Evolutionary conservation across 2,888 invertebrate genomes (phyloP), one percentile per base, ranked within the genome.

Genomic region (Netelia inedita): DNA sequence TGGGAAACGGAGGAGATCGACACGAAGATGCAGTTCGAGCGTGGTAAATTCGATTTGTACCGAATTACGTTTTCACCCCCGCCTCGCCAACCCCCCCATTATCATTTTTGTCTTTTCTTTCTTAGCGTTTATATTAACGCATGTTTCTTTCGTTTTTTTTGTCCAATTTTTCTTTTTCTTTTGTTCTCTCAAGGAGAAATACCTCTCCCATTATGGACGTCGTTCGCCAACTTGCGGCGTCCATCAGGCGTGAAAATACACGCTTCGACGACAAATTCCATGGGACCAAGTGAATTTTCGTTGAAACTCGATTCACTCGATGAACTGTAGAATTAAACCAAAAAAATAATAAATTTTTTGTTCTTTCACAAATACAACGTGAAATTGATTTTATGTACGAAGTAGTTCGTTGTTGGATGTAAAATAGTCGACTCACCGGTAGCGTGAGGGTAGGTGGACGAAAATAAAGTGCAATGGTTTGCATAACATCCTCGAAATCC

Each of bases 31-130:
- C 66, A 46, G 50, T 50, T 71, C 23, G 21, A 75, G 9, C 76
- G 76, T 73, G 82, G 82, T 82, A 82, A 82, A 82, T 73, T 72
- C 72, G 72, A 73, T 72, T 59, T 69, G 14, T n/a, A 79, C 14
- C 19, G 59, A 73, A 16, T 73, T 80, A 61, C 73, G 65, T 72
- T 21, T 72, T 72, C 23, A 16, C 23, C 23, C 23, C 46, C 66
- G 16, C 35, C 8, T 21, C 43, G 55, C 35, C 23, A 57, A 59
- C 50, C 43, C 28, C 23, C 1, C 23, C 28, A 3, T 50, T 63
- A n/a, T 50, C 21, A 16, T 19, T 50, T 23, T 21, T 35, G 6
- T 14, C 23, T 50, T 50, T 35, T 16, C n/a, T 11, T 55, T 50
- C 23, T 16, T 46, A 5, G 43, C 59, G 69, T 76, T 68, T 16